Conservation (phyloP, 2,888 invertebrate species). For the Unio delphinus region DNA sequence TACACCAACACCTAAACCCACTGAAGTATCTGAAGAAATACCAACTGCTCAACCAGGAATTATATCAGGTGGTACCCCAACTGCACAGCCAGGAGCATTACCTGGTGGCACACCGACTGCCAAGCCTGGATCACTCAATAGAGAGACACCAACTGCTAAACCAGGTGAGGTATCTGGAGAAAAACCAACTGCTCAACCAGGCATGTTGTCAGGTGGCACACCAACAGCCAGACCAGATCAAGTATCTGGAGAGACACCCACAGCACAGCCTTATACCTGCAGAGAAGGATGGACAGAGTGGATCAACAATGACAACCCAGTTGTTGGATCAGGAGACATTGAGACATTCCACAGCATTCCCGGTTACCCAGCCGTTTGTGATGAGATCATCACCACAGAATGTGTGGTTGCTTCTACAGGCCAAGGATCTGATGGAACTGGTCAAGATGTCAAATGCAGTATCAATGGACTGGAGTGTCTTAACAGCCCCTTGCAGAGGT, state of each 20-base stretch:
- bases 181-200: conserved; percentile 11
- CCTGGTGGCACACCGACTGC: conserved; percentile 12
- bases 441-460: conserved; percentile 59
- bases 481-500: conserved; percentile 54
- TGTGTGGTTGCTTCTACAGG: conserved; percentile 52
- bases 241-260: conserved; percentile 12
- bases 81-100: conserved; percentile 9
- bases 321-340: conserved; percentile 30
- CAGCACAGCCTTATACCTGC: conserved; percentile 33
- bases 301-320: conserved; percentile 63
- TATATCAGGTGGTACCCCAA: conserved; percentile 4
- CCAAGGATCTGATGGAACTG: conserved; percentile 41
- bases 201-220: background rate
- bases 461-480: conserved; percentile 81
- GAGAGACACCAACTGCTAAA: conserved; percentile 3
- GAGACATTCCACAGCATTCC: conserved; percentile 42
- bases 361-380: conserved; percentile 47
- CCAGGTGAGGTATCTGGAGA: conserved; percentile 10
- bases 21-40: conserved; percentile 9
- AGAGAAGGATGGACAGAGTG: conserved; percentile 68
- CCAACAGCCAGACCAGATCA: conserved; percentile 13
- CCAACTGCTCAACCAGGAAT: conserved; percentile 18
- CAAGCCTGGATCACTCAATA: conserved; percentile 5
- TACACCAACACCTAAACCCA: conserved; percentile 21
- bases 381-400: conserved; percentile 47